Conservation (phyloP, 2,797 vertebrate species). For the Tenualosa thibaudeaui region DNA sequence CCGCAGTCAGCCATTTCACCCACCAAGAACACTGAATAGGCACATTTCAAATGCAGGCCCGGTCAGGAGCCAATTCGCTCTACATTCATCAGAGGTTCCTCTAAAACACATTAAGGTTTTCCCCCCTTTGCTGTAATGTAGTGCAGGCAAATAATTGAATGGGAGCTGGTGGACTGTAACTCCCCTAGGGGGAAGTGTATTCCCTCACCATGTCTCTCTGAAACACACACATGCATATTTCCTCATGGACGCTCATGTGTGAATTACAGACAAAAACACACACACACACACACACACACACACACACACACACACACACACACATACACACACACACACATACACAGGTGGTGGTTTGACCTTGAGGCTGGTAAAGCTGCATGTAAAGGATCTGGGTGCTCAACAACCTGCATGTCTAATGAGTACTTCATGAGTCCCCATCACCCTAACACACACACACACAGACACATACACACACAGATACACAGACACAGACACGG, state of each 20-base stretch:
- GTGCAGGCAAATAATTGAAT: conserved; percentile 29
- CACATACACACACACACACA: neutral
- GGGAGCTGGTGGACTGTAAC: neutral
- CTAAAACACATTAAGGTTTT: conserved; percentile 26
- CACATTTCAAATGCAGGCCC: neutral
- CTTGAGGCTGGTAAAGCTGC: neutral
- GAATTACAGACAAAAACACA: neutral
- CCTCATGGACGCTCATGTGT: no score
- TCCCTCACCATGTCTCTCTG: neutral
- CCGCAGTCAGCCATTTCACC: neutral
- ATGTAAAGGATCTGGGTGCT: conserved; percentile 10
- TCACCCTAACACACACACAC: neutral
- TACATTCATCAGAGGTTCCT: conserved; percentile 23
- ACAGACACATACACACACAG: neutral
- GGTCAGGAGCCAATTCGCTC: conserved; percentile 9
- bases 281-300: conserved; percentile 8
- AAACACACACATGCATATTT: neutral
- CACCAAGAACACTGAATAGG: neutral
- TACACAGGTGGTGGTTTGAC: neutral
- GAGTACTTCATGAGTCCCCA: neutral
- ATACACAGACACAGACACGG: neutral
- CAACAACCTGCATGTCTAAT: neutral
- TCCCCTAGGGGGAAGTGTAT: neutral
- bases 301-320: neutral
- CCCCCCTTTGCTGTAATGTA: neutral